A percentile compares a stretch with the other conserved stretches of the same genome.
phyloP scores from a whole-genome alignment of 2,888 invertebrate genomes.

The Yponomeuta sedellus region DNA sequence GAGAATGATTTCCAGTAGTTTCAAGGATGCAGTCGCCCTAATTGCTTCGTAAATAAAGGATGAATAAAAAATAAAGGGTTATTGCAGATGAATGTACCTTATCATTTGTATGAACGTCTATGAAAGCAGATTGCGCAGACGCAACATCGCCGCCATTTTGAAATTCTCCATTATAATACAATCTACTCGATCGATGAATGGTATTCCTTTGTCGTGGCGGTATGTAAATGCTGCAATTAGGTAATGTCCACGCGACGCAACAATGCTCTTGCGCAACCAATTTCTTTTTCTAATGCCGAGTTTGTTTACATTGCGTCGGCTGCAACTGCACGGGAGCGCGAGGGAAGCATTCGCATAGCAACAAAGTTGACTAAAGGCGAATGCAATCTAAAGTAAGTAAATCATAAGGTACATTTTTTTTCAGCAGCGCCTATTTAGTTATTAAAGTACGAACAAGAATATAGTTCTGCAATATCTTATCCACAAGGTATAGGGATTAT shows the following conservation, averaged over 20 bases:
- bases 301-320: neutral
- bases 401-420: too few relatives aligned
- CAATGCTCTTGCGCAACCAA: neutral
- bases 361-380: too few relatives aligned
- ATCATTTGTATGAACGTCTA: neutral
- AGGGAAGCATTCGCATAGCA: neutral
- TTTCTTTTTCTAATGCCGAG: neutral
- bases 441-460: too few relatives aligned
- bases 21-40: too few relatives aligned
- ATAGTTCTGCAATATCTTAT: too few relatives aligned
- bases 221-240: neutral
- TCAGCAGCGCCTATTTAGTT: too few relatives aligned
- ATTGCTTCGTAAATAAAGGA: too few relatives aligned
- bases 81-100: too few relatives aligned
- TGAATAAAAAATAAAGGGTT: too few relatives aligned
- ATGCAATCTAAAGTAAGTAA: too few relatives aligned
- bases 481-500: too few relatives aligned
- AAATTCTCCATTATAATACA: neutral
- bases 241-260: neutral
- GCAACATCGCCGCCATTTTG: neutral
- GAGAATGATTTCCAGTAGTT: too few relatives aligned
- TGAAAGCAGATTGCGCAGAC: neutral
- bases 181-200: neutral
- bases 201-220: neutral
- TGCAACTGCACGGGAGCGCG: neutral